A percentile compares a stretch with the other conserved stretches of the same genome.
phyloP scores from a whole-genome alignment of 2,797 vertebrate species.

The Macrochelys suwanniensis region DNA sequence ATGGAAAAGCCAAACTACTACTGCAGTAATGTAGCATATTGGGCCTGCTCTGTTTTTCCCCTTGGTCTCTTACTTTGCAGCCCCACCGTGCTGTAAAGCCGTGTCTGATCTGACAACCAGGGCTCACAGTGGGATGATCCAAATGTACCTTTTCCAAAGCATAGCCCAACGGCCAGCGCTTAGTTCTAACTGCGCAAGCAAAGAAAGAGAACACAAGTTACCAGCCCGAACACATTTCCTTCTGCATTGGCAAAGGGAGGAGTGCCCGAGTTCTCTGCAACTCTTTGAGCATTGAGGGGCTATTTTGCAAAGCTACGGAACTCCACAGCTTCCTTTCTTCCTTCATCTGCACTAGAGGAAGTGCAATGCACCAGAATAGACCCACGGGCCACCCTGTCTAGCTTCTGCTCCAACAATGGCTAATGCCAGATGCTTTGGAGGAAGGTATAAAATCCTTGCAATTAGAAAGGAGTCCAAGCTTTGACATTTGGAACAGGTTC shows the following conservation, averaged over 20 bases:
- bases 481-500: not conserved
- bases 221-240: not conserved
- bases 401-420: not conserved
- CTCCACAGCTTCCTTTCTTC: not conserved
- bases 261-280: not conserved
- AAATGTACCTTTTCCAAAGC: not conserved
- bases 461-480: not conserved
- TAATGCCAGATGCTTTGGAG: not conserved
- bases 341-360: fast-evolving
- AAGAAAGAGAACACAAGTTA: not conserved
- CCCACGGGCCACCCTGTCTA: not conserved
- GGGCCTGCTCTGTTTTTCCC: not conserved
- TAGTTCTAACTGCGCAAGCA: not conserved
- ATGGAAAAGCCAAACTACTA: not conserved
- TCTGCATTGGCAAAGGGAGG: not conserved
- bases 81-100: fast-evolving
- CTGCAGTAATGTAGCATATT: not conserved
- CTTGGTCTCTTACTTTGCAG: fast-evolving
- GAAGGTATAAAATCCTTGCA: not conserved
- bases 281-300: too few relatives aligned
- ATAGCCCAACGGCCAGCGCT: not conserved
- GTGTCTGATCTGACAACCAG: fast-evolving
- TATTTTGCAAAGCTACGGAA: not conserved
- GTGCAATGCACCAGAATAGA: fast-evolving
- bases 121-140: not conserved